Evolutionary conservation across 2,113 vertebrate genomes (phyloP).

Genomic region (Brachirus orientalis): DNA sequence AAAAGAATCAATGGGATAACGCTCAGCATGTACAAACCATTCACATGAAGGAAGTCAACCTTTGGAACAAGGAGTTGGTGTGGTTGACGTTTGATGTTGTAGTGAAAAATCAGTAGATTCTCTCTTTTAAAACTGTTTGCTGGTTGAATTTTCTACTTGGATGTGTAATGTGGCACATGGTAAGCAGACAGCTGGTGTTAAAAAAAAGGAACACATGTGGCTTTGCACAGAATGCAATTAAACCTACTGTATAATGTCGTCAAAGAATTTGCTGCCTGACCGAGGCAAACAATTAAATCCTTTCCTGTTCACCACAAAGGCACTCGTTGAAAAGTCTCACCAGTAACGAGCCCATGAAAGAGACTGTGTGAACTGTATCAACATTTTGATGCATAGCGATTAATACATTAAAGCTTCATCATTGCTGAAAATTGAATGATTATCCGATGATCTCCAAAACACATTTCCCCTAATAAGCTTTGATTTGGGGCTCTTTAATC

Average conservation of each 20-base stretch:
- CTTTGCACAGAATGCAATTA: slow-evolving; percentile 47
- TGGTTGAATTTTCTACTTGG: slow-evolving; percentile 4
- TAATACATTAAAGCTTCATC: too few species aligned
- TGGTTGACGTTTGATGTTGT: slow-evolving; percentile 9
- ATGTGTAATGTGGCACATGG: slow-evolving; percentile 24
- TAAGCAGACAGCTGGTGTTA: slow-evolving; percentile 22
- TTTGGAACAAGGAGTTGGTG: not conserved
- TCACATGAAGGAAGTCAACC: slow-evolving; percentile 7
- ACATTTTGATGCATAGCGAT: too few species aligned
- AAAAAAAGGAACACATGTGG: slow-evolving; percentile 35
- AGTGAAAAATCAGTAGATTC: not conserved
- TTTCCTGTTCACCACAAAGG: slow-evolving; percentile 32
- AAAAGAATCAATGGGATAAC: slow-evolving; percentile 31
- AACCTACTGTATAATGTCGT: too few species aligned
- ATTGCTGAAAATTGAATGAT: too few species aligned
- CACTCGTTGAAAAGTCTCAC: slow-evolving; percentile 26
- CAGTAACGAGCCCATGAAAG: slow-evolving; percentile 19
- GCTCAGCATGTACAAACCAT: not conserved
- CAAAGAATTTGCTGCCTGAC: too few species aligned
- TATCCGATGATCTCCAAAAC: too few species aligned
- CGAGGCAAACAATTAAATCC: slow-evolving; percentile 41
- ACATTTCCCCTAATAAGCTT: too few species aligned
- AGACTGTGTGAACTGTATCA: slow-evolving; percentile 13
- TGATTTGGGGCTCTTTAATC: too few species aligned
- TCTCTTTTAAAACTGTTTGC: slow-evolving; percentile 15